A percentile compares a stretch with the other conserved stretches of the same genome.
Evolutionary conservation across 2,888 invertebrate genomes (phyloP).

Genomic region (Melanostoma scalare): DNA sequence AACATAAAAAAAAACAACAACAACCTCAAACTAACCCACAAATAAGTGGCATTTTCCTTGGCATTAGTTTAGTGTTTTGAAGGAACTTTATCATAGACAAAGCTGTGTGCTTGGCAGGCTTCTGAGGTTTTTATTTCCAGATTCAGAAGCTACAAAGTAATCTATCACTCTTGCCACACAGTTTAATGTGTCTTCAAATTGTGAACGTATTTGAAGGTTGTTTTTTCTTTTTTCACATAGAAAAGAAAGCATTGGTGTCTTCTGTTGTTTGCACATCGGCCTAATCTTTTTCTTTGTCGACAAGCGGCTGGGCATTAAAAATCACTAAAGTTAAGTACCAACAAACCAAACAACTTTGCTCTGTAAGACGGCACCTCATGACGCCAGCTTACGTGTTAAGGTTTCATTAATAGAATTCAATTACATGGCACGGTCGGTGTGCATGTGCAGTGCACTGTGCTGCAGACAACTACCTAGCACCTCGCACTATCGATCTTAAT

Average conservation of each 20-base stretch:
- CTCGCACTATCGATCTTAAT: conserved; percentile 40
- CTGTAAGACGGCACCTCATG: neutral
- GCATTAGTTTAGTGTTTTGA: conserved; percentile 38
- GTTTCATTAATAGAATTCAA: conserved; percentile 56
- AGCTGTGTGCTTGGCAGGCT: conserved; percentile 6
- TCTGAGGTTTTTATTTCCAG: conserved; percentile 10
- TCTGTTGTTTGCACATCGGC: no score
- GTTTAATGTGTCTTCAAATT: no score
- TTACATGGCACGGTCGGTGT: conserved; percentile 12
- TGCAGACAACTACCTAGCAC: conserved; percentile 26
- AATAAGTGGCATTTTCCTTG: conserved; percentile 42
- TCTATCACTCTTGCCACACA: no score
- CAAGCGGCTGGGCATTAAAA: no score
- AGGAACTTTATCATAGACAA: conserved; percentile 44
- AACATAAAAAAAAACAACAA: neutral
- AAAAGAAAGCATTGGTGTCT: no score
- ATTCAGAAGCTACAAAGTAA: no score
- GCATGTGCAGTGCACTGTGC: neutral
- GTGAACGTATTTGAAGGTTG: no score
- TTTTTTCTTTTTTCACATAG: no score
- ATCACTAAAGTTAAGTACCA: no score
- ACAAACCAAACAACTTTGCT: neutral
- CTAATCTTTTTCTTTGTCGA: no score
- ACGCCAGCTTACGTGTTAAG: conserved; percentile 49
- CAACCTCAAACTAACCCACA: no score